Evolutionary conservation across 2,113 vertebrate genomes (phyloP), one percentile per base, ranked within the genome.

Genomic region (Baryphthengus martii): DNA sequence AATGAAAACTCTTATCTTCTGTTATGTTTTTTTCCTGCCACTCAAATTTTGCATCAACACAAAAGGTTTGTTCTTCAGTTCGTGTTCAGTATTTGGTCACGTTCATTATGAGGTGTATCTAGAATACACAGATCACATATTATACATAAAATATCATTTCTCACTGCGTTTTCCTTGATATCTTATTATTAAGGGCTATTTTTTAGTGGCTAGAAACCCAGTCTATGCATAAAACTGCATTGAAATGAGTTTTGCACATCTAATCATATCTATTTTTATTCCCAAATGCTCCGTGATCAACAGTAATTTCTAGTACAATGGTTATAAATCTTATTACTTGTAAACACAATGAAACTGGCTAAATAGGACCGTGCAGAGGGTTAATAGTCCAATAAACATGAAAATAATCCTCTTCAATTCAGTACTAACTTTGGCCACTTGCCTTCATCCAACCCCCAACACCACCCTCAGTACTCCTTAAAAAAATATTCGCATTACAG

Each of bases 61-160:
- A 96, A 96, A 96, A 89, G 94, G 74, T 95, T 95, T 92, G 86
- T 96, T 97, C 88, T 92, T 96, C 74, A 89, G 73, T 96, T 95
- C 59, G 58, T 95, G 83, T 95, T 97, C 93, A 81, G 95, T 96
- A 76, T 97, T 97, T 95, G 90, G 78, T 95, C 90, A 88, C 37
- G 39, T 95, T 96, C 86, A 72, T 95, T 95, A 87, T 97, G 74
- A 94, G 88, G 21, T 93, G 49, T 91, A 89, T 90, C 68, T 90
- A 68, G 88, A 95, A 95, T 93, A 88, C 88, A 89, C 78, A 88
- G 74, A 95, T 91, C 88, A 88, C 95, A 81, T 91, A 93, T 84
- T 89, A 59, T 84, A 90, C 82, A 88, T 78, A 89, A 95, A 96
- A 92, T 96, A 90, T 21, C 0, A 83, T 95, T 97, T 95, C 77